Evolutionary conservation across 92 coral and sea anemone genomes (phyloP).

Genomic region (Heteractis magnifica): DNA sequence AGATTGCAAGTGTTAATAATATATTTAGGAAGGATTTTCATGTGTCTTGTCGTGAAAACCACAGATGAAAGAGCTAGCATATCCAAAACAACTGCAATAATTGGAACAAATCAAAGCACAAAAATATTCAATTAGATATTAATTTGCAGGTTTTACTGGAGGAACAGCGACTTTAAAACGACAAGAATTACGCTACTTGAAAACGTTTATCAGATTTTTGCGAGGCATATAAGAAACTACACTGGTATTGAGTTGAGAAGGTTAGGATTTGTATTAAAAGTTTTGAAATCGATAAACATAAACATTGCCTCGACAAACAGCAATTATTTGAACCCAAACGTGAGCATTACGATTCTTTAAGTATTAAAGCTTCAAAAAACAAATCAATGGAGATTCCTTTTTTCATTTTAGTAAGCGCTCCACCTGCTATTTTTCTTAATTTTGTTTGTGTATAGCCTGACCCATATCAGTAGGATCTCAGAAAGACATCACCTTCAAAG

Average conservation of each 20-base stretch:
- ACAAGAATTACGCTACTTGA: background rate
- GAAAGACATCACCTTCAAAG: background rate
- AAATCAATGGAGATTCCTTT: background rate
- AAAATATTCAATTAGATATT: background rate
- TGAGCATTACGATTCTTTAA: background rate
- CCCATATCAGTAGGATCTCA: conserved; percentile 4
- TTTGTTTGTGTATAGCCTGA: background rate
- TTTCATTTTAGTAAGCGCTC: background rate
- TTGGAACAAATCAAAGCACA: background rate
- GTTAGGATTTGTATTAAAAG: background rate
- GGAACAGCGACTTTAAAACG: background rate
- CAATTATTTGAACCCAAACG: background rate
- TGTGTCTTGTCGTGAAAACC: background rate
- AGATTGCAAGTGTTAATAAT: too few species aligned
- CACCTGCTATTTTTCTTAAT: background rate
- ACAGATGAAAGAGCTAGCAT: background rate
- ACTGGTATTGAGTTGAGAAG: background rate
- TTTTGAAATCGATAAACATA: background rate
- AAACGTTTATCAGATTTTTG: background rate
- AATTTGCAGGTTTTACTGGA: background rate
- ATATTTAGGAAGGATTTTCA: too few species aligned
- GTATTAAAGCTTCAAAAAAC: background rate
- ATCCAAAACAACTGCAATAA: background rate
- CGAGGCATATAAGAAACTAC: background rate
- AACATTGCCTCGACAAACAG: background rate